Conservation (phyloP, 2,113 vertebrate genomes). For the Heterochromis multidens region DNA sequence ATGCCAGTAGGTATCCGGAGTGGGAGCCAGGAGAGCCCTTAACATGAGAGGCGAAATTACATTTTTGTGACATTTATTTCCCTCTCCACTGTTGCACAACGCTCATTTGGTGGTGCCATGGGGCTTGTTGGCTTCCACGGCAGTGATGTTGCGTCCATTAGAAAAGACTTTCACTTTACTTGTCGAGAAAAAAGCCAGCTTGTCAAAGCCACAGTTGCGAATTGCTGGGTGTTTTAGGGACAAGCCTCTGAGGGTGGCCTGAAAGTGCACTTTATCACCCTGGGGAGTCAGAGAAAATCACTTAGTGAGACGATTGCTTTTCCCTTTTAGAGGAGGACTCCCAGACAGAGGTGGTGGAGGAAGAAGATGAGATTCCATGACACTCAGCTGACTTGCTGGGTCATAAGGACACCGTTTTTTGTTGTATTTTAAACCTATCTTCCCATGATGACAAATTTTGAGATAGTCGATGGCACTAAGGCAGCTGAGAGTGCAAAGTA, state of each 20-base stretch:
- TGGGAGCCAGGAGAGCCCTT: slow-evolving; percentile 66
- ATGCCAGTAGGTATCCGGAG: slow-evolving; percentile 43
- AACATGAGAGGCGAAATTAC: slow-evolving; percentile 65
- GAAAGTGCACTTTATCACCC: slow-evolving; percentile 66
- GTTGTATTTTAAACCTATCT: slow-evolving; percentile 23
- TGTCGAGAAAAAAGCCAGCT: slow-evolving; percentile 40
- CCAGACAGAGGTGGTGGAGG: slow-evolving; percentile 17
- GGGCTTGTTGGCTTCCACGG: slow-evolving; percentile 68
- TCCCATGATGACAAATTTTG: neutral
- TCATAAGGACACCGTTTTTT: neutral
- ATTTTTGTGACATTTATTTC: slow-evolving; percentile 76
- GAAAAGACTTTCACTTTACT: slow-evolving; percentile 65
- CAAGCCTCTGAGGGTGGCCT: slow-evolving; percentile 51
- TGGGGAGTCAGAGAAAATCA: slow-evolving; percentile 56
- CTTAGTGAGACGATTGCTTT: slow-evolving; percentile 50
- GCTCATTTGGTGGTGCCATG: slow-evolving; percentile 64
- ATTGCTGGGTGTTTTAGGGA: slow-evolving; percentile 63
- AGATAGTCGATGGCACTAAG: neutral
- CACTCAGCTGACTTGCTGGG: slow-evolving; percentile 11
- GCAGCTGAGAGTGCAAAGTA: neutral
- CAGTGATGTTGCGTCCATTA: slow-evolving; percentile 67
- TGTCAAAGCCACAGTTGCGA: slow-evolving; percentile 56
- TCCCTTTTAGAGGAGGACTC: slow-evolving; percentile 29
- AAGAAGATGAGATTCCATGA: slow-evolving; percentile 41
- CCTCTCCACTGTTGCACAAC: slow-evolving; percentile 48